Evolutionary conservation across 2,888 invertebrate species (phyloP).

Genomic region (Phorcus lineatus): DNA sequence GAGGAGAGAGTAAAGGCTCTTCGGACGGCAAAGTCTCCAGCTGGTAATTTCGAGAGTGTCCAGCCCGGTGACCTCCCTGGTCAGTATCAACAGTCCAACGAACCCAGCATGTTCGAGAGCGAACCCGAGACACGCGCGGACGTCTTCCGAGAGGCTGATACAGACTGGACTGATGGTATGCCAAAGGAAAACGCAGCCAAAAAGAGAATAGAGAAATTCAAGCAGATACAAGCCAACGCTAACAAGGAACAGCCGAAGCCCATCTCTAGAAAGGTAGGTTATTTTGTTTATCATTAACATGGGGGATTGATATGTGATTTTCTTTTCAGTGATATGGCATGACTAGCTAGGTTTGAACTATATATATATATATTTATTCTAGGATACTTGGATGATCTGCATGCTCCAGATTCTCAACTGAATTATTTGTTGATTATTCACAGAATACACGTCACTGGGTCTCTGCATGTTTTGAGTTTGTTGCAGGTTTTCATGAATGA

Average conservation of each 20-base stretch:
- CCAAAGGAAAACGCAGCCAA: constrained; percentile 85
- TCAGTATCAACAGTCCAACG: constrained; percentile 56
- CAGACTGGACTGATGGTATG: constrained; percentile 69
- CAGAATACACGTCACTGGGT: no score
- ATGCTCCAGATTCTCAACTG: no score
- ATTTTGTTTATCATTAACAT: neutral
- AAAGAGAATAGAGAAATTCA: constrained; percentile 88
- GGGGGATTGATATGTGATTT: neutral
- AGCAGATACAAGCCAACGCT: constrained; percentile 80
- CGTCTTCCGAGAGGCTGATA: constrained; percentile 77
- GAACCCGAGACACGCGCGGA: constrained; percentile 59
- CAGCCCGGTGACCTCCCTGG: constrained; percentile 64
- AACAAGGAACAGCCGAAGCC: constrained; percentile 53
- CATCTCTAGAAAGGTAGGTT: constrained; percentile 58
- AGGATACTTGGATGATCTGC: no score
- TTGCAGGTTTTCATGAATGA: no score
- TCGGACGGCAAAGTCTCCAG: constrained; percentile 61
- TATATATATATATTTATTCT: no score
- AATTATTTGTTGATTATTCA: no score
- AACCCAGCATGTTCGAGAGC: constrained; percentile 61
- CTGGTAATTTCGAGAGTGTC: constrained; percentile 55
- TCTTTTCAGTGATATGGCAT: neutral
- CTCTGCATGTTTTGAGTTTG: no score
- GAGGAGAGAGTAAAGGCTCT: constrained; percentile 47
- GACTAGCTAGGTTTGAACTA: neutral